Evolutionary conservation across 2,797 vertebrate genomes (phyloP).

Genomic region (Pithecia hirsuta): DNA sequence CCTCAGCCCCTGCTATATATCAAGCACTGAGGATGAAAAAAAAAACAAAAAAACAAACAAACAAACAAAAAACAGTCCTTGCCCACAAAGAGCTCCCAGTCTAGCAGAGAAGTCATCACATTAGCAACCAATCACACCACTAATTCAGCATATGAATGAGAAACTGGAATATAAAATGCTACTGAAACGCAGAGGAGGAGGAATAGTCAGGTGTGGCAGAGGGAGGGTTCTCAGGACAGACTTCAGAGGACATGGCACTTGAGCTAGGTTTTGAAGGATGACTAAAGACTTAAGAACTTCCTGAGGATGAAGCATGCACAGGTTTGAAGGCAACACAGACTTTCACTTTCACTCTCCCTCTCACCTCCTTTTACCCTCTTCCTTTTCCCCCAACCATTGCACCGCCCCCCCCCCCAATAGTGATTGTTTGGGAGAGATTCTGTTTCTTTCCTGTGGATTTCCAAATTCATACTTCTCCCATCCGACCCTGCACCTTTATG

Average conservation of each 20-base stretch:
- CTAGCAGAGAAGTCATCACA: background rate
- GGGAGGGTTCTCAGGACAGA: background rate
- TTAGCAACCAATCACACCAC: background rate
- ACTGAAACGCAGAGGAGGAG: background rate
- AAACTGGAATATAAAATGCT: background rate
- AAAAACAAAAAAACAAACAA: too few relatives aligned
- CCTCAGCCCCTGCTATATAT: background rate
- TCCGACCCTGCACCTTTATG: background rate
- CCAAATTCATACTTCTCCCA: background rate
- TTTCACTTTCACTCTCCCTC: background rate
- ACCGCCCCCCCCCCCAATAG: background rate
- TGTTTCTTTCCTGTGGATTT: conserved; percentile 16
- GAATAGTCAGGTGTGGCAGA: background rate
- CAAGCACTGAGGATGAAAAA: background rate
- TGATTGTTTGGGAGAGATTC: background rate
- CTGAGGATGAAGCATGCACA: conserved; percentile 24
- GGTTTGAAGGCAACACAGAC: background rate
- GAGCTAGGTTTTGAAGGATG: conserved; percentile 35
- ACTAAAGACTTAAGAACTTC: conserved; percentile 40
- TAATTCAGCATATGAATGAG: background rate
- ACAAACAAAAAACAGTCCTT: too few relatives aligned
- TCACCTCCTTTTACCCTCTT: background rate
- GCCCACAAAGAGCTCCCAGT: background rate
- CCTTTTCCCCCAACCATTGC: background rate
- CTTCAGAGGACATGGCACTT: background rate